phyloP scores from a whole-genome alignment of 2,888 invertebrate genomes.

The Noctua fimbriata region DNA sequence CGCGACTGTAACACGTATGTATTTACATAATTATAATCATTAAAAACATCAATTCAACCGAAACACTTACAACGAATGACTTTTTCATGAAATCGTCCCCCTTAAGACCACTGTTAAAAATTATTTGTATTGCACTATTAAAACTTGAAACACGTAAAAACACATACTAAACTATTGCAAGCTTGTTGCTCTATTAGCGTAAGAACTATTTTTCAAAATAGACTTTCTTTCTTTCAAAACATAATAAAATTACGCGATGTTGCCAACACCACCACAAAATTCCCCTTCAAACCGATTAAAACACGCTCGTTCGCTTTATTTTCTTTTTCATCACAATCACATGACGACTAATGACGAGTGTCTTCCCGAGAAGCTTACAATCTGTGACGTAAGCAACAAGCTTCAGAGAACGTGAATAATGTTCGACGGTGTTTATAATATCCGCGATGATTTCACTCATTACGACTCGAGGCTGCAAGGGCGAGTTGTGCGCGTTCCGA shows the following conservation, averaged over 20 bases:
- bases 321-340: slow-evolving; percentile 16
- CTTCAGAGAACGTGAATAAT: slow-evolving; percentile 51
- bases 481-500: slow-evolving; percentile 27
- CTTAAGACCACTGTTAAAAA: neutral
- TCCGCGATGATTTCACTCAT: slow-evolving; percentile 58
- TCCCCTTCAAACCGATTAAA: neutral
- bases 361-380: slow-evolving; percentile 3
- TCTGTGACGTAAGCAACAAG: slow-evolving; percentile 49
- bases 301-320: slow-evolving; percentile 10
- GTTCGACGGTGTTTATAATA: slow-evolving; percentile 44
- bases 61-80: too few species aligned
- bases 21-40: too few species aligned
- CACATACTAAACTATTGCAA: neutral
- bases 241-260: slow-evolving; percentile 25
- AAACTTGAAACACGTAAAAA: neutral
- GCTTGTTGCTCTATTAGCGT: too few species aligned
- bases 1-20: too few species aligned
- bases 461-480: slow-evolving; percentile 32
- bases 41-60: too few species aligned
- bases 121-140: neutral
- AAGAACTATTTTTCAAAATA: neutral
- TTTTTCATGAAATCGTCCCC: too few species aligned
- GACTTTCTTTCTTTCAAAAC: neutral
- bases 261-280: slow-evolving; percentile 21
- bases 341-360: slow-evolving; percentile 15